Evolutionary conservation across 2,113 vertebrate species (phyloP), one percentile per base, ranked within the genome.

Genomic region (Zosterops hypoxanthus): DNA sequence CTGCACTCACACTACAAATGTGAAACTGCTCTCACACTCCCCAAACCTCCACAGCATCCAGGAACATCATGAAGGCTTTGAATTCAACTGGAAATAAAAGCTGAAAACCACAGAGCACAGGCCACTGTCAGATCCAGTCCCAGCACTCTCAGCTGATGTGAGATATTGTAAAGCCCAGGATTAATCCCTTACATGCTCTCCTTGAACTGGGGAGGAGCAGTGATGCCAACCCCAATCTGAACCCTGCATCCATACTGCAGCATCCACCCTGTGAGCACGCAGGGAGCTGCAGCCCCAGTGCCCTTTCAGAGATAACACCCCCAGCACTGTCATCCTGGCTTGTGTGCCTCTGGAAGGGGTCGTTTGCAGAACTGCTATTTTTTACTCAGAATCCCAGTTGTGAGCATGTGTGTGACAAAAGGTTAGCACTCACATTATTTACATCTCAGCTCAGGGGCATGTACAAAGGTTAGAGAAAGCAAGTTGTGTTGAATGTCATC

Each of bases 371-470:
- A 26, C 69, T 28, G 79, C 90, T 86, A 15, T 73, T 88, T 46
- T 69, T 96, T 92, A 63, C 90, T 92, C 90, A 39, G 19, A 5
- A 6, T 14, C n/a, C 53, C 88, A 26, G 76, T 20, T 41, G 91
- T 8, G 55, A 77, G 69, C 1, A 0, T 2, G 3, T 5, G 60
- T 5, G 11, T 1, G 6, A 33, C 5, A 46, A 69, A 88, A 69
- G 86, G 92, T 84, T n/a, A 59, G 59, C 1, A 5, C 64, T 26
- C 44, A 17, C 12, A n/a, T 60, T 57, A 84, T 55, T 86, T 41
- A 61, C 92, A 69, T 53, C 80, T 70, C 90, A 55, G 64, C 59
- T 77, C 83, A n/a, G 60, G 80, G 79, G 61, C 72, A 6, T 73
- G 34, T 80, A 50, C 72, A 70, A 8, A 89, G 94, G 69, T 42